Base-by-base conservation (phyloP, 2,113 vertebrate genomes). In the Dunckerocampus dactyliophorus region DNA sequence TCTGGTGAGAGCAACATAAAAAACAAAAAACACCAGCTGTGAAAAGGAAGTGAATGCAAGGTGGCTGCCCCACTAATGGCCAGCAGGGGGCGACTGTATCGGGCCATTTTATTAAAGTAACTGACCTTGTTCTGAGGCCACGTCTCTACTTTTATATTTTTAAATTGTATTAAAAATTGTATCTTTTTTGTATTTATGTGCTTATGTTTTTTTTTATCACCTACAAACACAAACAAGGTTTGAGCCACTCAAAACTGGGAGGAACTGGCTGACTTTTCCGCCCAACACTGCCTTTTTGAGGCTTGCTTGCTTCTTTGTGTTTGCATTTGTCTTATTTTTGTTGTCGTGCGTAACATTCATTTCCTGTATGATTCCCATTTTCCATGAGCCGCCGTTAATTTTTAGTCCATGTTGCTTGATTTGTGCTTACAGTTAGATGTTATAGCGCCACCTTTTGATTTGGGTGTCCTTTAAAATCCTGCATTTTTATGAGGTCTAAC, bases 1-100 rank as follows among this genome's bases (percentile, higher is more conserved):
- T 89, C 89, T 92, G 54, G 54, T 79, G 34, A 79, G 47, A 57
- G 37, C 46, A 60, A 70, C 76, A 84, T 15, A 37, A 82, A 57
- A 34, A 57, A 79, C 77, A 66, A 5, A 8, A 39, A 55, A 20
- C 16, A 16, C 7, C 10, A n/a, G 0, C 4, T 31, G 16, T n/a
- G 9, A 1, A 24, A 52, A 31, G 13, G 49, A 24, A 52, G 1
- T 31, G 22, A 52, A 7, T 52, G 24, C 15, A 31, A 31, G 13
- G 19, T 24, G 11, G 22, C 49, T 12, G 3, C 4, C 21, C 22
- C 20, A 12, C 48, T 50, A 22, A 22, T 50, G 48, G 21, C 50
- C 50, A 52, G 15, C 50, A 52, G 50, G 50, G 50, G 24, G 50
- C 16, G 24, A 52, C 24, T 31, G 15, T 17, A 31, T 17, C 1